Evolutionary conservation across 2,113 vertebrate genomes (phyloP).

Genomic region (Dunckerocampus dactyliophorus): DNA sequence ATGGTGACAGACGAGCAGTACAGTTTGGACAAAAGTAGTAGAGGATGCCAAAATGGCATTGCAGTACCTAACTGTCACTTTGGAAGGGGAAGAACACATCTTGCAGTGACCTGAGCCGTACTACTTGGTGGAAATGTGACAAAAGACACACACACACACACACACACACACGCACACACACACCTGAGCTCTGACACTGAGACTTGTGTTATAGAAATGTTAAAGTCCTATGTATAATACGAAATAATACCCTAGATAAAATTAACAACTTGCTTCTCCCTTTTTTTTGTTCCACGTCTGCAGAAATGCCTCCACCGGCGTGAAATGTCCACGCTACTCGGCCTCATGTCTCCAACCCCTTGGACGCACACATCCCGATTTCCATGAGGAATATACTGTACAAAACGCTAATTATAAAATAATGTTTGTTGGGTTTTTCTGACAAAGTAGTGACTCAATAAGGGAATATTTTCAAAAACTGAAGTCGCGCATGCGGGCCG

Average conservation of each 20-base stretch:
- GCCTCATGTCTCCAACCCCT: constrained; percentile 28
- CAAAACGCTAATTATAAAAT: constrained; percentile 61
- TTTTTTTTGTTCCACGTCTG: constrained; percentile 13
- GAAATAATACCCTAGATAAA: constrained; percentile 7
- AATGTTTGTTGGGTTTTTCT: constrained; percentile 30
- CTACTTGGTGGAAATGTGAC: not conserved
- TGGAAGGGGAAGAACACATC: too few relatives aligned
- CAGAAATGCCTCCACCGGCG: constrained; percentile 8
- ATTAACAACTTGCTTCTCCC: constrained; percentile 3
- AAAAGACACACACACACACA: constrained; percentile 7
- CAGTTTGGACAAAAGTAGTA: not conserved
- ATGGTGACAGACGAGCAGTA: not conserved
- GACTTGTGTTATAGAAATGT: constrained; percentile 34
- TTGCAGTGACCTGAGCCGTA: constrained; percentile 18
- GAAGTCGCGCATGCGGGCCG: constrained; percentile 49
- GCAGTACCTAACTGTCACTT: not conserved
- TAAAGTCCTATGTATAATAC: constrained; percentile 14
- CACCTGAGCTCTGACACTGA: constrained; percentile 5
- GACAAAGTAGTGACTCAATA: constrained; percentile 52
- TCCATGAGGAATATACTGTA: constrained; percentile 48
- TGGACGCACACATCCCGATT: constrained; percentile 34
- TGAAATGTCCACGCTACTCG: constrained; percentile 9
- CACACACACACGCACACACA: constrained; percentile 5
- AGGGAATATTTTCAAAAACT: constrained; percentile 50
- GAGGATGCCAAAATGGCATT: constrained; percentile 14